Conservation (phyloP, 1,140 invertebrate species). For the Apis dorsata region DNA sequence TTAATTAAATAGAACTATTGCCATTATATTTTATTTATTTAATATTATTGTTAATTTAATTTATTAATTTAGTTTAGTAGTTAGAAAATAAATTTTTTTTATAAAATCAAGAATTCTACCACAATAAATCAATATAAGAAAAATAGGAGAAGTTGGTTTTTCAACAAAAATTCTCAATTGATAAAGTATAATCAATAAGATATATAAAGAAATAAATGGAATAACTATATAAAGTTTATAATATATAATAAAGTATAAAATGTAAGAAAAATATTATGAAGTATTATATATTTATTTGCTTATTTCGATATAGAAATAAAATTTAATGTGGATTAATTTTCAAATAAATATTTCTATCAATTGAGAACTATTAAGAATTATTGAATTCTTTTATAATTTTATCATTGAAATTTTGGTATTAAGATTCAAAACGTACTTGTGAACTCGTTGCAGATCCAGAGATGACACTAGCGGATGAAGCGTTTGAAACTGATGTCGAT, state of each 20-base stretch:
- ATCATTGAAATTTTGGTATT: not conserved
- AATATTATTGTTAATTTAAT: not conserved
- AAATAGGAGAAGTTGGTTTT: not conserved
- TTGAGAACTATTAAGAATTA: not conserved
- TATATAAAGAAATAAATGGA: not conserved
- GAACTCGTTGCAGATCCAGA: slow-evolving; percentile 37
- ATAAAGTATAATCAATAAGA: too few species aligned
- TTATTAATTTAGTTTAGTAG: too few species aligned
- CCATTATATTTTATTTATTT: not conserved
- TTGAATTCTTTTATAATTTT: not conserved
- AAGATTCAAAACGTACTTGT: slow-evolving; percentile 51
- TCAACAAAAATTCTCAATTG: not conserved
- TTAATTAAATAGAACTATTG: not conserved
- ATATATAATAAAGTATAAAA: not conserved
- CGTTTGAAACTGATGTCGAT: slow-evolving; percentile 60
- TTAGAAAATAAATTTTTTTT: not conserved
- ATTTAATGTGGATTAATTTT: not conserved
- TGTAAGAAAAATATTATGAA: not conserved
- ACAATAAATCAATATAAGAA: not conserved
- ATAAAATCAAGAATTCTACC: not conserved
- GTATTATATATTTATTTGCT: not conserved
- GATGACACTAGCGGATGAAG: slow-evolving; percentile 44
- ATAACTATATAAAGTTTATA: not conserved
- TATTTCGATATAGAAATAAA: too few species aligned
- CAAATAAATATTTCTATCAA: not conserved